Percentiles rank a stretch among this genome's conserved stretches.
Evolutionary conservation across 2,797 vertebrate species (phyloP).

Genomic region (Oreonectes daqikongensis): DNA sequence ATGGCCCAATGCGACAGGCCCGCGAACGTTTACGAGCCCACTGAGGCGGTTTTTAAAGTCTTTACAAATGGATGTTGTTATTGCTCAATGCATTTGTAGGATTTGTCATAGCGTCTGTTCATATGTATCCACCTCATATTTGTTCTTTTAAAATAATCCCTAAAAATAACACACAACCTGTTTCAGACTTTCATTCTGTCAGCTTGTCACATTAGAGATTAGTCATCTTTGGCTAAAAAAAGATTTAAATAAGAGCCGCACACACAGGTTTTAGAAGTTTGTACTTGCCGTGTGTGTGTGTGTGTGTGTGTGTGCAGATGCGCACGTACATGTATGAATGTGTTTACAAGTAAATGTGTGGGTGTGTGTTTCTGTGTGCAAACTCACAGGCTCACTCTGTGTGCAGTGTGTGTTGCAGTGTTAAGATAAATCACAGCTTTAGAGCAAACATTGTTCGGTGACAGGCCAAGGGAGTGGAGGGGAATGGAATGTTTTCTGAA

Average conservation of each 20-base stretch:
- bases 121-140: constrained; percentile 12
- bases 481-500: constrained; percentile 53
- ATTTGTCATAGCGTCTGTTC: constrained; percentile 15
- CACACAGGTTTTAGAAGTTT: constrained; percentile 41
- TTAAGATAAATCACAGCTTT: constrained; percentile 66
- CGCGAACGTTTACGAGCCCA: neutral
- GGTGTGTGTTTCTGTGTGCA: constrained; percentile 26
- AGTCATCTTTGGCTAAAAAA: constrained; percentile 22
- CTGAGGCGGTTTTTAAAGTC: neutral
- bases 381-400: constrained; percentile 33
- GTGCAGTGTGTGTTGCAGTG: constrained; percentile 56
- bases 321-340: constrained; percentile 44
- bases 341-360: constrained; percentile 39
- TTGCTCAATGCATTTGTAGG: constrained; percentile 13
- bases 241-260: constrained; percentile 34
- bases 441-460: constrained; percentile 73
- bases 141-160: constrained; percentile 13
- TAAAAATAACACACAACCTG: constrained; percentile 18
- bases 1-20: neutral
- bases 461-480: constrained; percentile 56
- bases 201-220: neutral
- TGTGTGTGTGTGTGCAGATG: constrained; percentile 41
- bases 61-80: constrained; percentile 20
- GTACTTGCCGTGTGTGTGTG: constrained; percentile 17
- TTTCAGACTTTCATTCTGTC: constrained; percentile 7